phyloP scores from a whole-genome alignment of 2,113 vertebrate genomes.

The Ochotona princeps region DNA sequence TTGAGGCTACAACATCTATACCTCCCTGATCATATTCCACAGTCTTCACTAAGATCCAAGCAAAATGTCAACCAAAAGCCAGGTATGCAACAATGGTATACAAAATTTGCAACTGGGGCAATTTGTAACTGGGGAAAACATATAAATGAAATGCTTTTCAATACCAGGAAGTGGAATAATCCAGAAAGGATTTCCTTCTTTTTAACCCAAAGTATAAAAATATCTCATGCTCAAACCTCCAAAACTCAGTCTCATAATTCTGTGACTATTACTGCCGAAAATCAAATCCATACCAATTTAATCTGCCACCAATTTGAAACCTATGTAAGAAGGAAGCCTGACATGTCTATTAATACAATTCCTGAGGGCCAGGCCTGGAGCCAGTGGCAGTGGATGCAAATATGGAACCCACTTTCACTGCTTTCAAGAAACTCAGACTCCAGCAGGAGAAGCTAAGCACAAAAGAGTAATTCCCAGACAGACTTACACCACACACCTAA shows the following conservation, averaged over 20 bases:
- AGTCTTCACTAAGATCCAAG: conserved; percentile 27
- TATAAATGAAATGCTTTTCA: conserved; percentile 38
- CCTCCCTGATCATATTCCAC: conserved; percentile 24
- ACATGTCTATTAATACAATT: conserved; percentile 29
- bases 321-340: not conserved
- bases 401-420: not conserved
- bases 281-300: conserved; percentile 1
- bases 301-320: not conserved
- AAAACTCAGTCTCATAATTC: conserved; percentile 14
- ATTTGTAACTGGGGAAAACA: conserved; percentile 33
- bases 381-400: not conserved
- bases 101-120: not conserved
- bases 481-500: not conserved
- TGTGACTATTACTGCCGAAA: not conserved
- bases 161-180: not conserved
- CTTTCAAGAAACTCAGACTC: conserved; percentile 31
- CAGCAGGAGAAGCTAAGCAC: not conserved
- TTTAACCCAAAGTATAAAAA: conserved; percentile 35
- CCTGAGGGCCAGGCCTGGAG: not conserved
- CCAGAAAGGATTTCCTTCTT: not conserved
- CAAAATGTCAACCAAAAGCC: conserved; percentile 3
- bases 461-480: not conserved
- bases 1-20: not conserved
- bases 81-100: not conserved
- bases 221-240: conserved; percentile 5